These are phyloP conservation scores for Pungitius pungitius DNA, from an alignment of 2,113 vertebrate species.

Conservation along the genomic window DNA sequence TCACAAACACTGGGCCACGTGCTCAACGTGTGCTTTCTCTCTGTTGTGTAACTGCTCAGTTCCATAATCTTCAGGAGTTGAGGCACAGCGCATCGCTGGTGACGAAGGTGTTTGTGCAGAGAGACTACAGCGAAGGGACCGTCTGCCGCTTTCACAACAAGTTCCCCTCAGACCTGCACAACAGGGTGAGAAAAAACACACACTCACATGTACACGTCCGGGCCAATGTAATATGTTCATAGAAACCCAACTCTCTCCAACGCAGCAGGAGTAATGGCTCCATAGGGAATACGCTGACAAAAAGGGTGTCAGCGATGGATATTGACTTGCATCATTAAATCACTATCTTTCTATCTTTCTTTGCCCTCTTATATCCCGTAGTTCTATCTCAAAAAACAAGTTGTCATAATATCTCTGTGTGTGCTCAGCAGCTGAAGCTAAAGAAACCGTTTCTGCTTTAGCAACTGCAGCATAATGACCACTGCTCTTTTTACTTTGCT, in stretches of 20 bases:
- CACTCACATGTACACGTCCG: not conserved
- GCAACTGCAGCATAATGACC: not conserved
- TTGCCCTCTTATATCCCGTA: slow-evolving; percentile 4
- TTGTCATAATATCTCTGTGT: not conserved
- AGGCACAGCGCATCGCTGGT: slow-evolving; percentile 90
- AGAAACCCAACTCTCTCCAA: not conserved
- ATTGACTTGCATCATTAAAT: not conserved
- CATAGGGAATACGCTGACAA: not conserved
- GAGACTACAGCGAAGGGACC: slow-evolving; percentile 97
- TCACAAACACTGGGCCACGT: not conserved
- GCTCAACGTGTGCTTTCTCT: not conserved
- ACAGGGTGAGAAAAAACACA: slow-evolving; percentile 84
- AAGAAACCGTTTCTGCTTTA: not conserved
- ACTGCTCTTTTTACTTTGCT: slow-evolving; percentile 13
- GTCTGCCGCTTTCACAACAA: slow-evolving; percentile 96
- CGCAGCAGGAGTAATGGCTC: not conserved
- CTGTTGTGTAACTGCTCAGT: slow-evolving; percentile 75
- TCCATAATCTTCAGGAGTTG: slow-evolving; percentile 96
- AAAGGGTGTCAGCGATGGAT: not conserved
- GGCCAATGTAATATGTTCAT: not conserved
- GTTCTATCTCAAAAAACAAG: slow-evolving; percentile 9
- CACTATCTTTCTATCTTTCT: not conserved
- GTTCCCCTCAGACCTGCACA: slow-evolving; percentile 94
- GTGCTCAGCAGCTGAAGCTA: not conserved
- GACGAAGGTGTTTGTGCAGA: slow-evolving; percentile 96